Evolutionary conservation across 1,140 invertebrate species (phyloP).

Genomic region (Hylaeus anthracinus): DNA sequence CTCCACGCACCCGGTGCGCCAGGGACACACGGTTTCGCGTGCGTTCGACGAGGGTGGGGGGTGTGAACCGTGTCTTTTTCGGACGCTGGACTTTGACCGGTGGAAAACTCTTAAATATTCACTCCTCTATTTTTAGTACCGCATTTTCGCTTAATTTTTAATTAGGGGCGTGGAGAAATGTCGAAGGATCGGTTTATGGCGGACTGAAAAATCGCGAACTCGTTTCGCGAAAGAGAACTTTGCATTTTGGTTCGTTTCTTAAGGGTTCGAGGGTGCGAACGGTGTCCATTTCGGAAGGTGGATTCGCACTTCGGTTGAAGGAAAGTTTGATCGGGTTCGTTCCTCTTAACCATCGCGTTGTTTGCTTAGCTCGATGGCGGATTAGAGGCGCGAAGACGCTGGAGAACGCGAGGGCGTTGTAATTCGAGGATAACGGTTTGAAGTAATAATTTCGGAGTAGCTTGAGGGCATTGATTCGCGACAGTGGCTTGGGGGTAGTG

Average conservation of each 20-base stretch:
- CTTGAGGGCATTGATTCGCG: background rate
- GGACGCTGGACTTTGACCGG: no score
- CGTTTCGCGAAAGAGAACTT: no score
- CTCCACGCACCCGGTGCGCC: conserved; percentile 32
- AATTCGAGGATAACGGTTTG: background rate
- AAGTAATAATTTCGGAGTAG: background rate
- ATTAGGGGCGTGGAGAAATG: no score
- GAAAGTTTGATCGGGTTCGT: background rate
- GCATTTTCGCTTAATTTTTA: no score
- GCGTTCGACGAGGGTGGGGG: background rate
- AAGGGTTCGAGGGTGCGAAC: background rate
- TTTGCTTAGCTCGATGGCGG: background rate
- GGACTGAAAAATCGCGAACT: no score
- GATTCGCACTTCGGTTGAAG: background rate
- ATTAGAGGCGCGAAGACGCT: background rate
- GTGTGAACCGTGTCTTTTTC: background rate
- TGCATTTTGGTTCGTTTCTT: no score
- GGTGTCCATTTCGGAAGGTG: background rate
- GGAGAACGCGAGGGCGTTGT: background rate
- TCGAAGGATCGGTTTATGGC: no score
- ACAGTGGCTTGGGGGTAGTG: no score
- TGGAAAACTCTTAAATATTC: no score
- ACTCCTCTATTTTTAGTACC: no score
- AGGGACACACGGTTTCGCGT: background rate
- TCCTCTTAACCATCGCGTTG: background rate